Conservation (phyloP, 1,140 invertebrate species). For the Drosophila teissieri region DNA sequence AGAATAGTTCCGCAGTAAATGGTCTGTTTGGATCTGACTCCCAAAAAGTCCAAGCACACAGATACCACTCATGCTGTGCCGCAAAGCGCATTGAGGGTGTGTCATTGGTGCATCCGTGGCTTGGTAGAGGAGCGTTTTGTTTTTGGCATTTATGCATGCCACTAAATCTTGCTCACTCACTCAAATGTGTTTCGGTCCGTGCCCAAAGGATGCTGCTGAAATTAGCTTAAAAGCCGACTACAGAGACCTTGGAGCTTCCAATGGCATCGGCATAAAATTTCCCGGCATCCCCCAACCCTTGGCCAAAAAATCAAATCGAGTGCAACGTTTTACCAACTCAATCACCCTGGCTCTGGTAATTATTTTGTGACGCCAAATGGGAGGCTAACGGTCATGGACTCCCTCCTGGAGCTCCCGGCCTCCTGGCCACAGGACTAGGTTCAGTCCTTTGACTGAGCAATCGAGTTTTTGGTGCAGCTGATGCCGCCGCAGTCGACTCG, state of each 20-base stretch:
- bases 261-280: conserved; percentile 68
- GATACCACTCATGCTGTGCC: conserved; percentile 6
- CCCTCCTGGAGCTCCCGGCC: not conserved
- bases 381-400: conserved; percentile 34
- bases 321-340: conserved; percentile 80
- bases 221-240: conserved; percentile 78
- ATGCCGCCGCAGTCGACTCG: conserved; percentile 75
- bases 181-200: conserved; percentile 56
- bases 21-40: conserved; percentile 30
- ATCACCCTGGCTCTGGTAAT: conserved; percentile 77
- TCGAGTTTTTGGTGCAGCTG: conserved; percentile 81
- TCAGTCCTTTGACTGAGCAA: conserved; percentile 50
- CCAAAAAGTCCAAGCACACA: conserved; percentile 6
- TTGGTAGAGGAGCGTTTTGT: conserved; percentile 75
- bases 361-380: conserved; percentile 75
- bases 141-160: conserved; percentile 78
- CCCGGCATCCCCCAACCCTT: not conserved
- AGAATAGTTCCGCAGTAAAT: conserved; percentile 14
- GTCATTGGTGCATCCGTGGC: conserved; percentile 69
- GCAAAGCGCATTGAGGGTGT: conserved; percentile 52
- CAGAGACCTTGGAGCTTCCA: conserved; percentile 57
- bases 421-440: conserved; percentile 8
- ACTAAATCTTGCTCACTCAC: conserved; percentile 78
- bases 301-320: conserved; percentile 73
- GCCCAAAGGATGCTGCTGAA: conserved; percentile 57